A percentile compares a stretch with the other conserved stretches of the same genome.
These are phyloP conservation scores for Micronycteris hirsuta DNA, from an alignment of 2,113 vertebrate genomes.

Conservation along the genomic window DNA sequence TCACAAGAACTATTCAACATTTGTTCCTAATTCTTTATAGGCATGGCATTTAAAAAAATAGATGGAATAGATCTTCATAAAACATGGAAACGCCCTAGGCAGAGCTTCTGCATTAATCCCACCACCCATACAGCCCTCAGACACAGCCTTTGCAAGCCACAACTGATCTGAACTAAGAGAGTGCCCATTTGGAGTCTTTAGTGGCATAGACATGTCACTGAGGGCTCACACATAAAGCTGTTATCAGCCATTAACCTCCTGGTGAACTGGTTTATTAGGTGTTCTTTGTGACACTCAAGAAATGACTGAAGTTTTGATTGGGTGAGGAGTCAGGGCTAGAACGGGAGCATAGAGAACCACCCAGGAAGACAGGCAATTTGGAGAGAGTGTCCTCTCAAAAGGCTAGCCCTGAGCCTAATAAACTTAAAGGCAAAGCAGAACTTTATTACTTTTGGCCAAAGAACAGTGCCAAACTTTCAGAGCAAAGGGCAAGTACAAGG, in stretches of 20 bases:
- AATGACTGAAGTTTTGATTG: not conserved
- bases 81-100: not conserved
- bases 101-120: not conserved
- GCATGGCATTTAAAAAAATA: not conserved
- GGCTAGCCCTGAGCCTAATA: not conserved
- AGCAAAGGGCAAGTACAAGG: conserved; percentile 57
- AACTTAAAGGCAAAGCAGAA: conserved; percentile 18
- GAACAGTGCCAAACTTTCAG: conserved; percentile 18
- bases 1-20: not conserved
- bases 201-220: not conserved
- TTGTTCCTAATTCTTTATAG: not conserved
- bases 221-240: not conserved
- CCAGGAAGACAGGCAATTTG: not conserved
- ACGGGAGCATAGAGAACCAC: not conserved
- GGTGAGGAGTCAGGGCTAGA: not conserved
- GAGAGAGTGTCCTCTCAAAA: not conserved
- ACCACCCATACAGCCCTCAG: not conserved
- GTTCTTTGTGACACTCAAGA: not conserved
- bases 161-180: not conserved
- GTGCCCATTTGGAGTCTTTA: not conserved
- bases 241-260: not conserved
- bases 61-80: not conserved
- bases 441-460: conserved; percentile 49
- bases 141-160: not conserved
- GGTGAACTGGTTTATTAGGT: conserved; percentile 14